Percentiles rank a stretch among this genome's conserved stretches.
phyloP scores from a whole-genome alignment of 2,888 invertebrate genomes.

The Synergus gifuensis region DNA sequence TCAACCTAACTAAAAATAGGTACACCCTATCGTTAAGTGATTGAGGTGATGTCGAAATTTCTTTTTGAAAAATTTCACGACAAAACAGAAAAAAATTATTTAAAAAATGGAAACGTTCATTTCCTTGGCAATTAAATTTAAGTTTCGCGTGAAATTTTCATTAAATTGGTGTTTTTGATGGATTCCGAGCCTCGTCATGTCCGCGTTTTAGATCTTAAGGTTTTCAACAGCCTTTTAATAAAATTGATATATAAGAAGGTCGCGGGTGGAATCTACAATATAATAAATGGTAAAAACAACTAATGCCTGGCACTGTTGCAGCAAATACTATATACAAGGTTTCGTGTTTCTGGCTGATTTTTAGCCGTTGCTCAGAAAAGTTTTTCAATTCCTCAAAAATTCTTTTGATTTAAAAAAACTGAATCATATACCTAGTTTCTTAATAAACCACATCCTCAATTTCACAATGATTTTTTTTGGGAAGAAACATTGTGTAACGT shows the following conservation, averaged over 20 bases:
- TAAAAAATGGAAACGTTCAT: slow-evolving; percentile 13
- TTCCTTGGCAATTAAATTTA: neutral
- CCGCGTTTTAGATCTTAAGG: neutral
- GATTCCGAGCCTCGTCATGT: slow-evolving; percentile 16
- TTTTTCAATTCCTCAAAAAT: slow-evolving; percentile 6
- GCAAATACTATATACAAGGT: slow-evolving; percentile 69
- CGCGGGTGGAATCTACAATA: slow-evolving; percentile 31
- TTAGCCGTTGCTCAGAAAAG: slow-evolving; percentile 28
- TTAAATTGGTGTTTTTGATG: slow-evolving; percentile 14
- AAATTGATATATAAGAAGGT: slow-evolving; percentile 22
- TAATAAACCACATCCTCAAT: too few relatives aligned
- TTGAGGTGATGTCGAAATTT: slow-evolving; percentile 38
- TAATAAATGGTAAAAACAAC: slow-evolving; percentile 50
- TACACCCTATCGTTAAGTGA: slow-evolving; percentile 24
- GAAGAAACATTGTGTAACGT: neutral
- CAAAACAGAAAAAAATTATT: slow-evolving; percentile 18
- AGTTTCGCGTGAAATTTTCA: slow-evolving; percentile 4
- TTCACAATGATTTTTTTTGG: neutral
- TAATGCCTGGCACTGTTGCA: slow-evolving; percentile 64
- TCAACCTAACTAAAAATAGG: slow-evolving; percentile 41
- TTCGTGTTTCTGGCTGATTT: slow-evolving; percentile 47
- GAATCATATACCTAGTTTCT: neutral
- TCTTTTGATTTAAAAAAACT: neutral
- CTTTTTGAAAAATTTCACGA: slow-evolving; percentile 22
- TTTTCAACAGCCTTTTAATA: slow-evolving; percentile 37